Percentiles rank a stretch among this genome's conserved stretches.
These are phyloP conservation scores for Drosophila leonis DNA, from an alignment of 2,888 invertebrate genomes.

Conservation along the genomic window DNA sequence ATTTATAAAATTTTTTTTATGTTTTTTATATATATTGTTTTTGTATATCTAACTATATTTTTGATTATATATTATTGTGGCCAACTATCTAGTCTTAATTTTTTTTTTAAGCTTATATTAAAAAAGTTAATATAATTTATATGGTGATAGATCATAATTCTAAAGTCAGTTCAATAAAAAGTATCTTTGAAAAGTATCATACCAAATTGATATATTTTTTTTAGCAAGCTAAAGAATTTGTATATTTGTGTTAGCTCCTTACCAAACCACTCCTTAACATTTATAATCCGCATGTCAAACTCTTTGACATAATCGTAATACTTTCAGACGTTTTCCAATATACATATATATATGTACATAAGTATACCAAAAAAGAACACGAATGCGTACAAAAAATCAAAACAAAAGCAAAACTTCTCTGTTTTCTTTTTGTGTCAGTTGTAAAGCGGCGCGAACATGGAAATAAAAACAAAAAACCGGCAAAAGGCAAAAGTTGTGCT, in stretches of 20 bases:
- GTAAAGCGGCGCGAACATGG: slow-evolving; percentile 49
- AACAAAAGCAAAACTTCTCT: slow-evolving; percentile 50
- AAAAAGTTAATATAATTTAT: no score
- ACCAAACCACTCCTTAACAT: no score
- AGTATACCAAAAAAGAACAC: slow-evolving; percentile 8
- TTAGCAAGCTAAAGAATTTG: background rate
- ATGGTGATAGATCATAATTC: background rate
- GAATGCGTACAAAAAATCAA: slow-evolving; percentile 43
- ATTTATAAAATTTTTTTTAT: no score
- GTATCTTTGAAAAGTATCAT: background rate
- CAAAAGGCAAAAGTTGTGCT: slow-evolving; percentile 10
- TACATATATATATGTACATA: background rate
- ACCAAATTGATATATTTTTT: background rate
- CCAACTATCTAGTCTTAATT: no score
- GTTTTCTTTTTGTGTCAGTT: slow-evolving; percentile 27
- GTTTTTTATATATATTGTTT: no score
- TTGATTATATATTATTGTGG: background rate
- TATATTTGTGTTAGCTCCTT: background rate
- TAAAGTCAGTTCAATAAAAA: background rate
- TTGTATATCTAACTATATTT: background rate
- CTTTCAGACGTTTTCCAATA: background rate
- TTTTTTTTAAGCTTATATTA: no score
- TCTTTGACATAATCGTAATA: slow-evolving; percentile 22
- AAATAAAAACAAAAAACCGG: slow-evolving; percentile 66
- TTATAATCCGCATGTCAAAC: slow-evolving; percentile 4